Conservation (phyloP, 2,797 vertebrate genomes). For the Argentina silus region DNA sequence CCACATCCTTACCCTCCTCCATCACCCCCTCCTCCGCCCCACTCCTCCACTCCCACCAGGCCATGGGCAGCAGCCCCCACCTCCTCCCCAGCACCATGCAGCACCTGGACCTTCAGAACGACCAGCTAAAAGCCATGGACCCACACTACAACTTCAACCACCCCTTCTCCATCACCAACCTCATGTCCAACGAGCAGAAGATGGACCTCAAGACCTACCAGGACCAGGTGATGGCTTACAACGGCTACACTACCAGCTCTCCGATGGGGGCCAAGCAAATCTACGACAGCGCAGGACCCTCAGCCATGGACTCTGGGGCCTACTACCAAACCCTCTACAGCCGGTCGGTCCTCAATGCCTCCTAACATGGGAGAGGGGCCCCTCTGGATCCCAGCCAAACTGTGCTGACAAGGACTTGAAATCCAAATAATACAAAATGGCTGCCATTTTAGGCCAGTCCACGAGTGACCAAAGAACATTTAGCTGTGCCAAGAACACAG, state of each 20-base stretch:
- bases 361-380: constrained; percentile 71
- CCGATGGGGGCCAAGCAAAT: constrained; percentile 78
- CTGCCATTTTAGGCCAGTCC: constrained; percentile 20
- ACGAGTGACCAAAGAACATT: constrained; percentile 36
- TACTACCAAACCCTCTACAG: constrained; percentile 89
- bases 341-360: constrained; percentile 88
- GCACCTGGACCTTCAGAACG: constrained; percentile 86
- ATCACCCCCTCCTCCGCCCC: constrained; percentile 55
- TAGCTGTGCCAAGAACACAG: constrained; percentile 23
- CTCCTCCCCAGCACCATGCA: constrained; percentile 80
- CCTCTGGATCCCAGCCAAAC: constrained; percentile 32
- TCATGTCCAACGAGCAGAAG: constrained; percentile 92
- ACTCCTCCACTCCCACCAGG: constrained; percentile 78
- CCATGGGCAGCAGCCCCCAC: constrained; percentile 66
- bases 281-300: constrained; percentile 76
- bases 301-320: constrained; percentile 79
- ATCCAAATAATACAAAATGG: constrained; percentile 49
- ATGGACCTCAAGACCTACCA: constrained; percentile 87
- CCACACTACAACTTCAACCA: constrained; percentile 93
- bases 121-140: constrained; percentile 86
- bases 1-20: constrained; percentile 64
- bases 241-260: constrained; percentile 71
- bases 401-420: constrained; percentile 11
- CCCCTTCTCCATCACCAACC: constrained; percentile 92
- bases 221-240: constrained; percentile 85